phyloP scores from a whole-genome alignment of 2,888 invertebrate species.

The Aleiodes leptofemur region DNA sequence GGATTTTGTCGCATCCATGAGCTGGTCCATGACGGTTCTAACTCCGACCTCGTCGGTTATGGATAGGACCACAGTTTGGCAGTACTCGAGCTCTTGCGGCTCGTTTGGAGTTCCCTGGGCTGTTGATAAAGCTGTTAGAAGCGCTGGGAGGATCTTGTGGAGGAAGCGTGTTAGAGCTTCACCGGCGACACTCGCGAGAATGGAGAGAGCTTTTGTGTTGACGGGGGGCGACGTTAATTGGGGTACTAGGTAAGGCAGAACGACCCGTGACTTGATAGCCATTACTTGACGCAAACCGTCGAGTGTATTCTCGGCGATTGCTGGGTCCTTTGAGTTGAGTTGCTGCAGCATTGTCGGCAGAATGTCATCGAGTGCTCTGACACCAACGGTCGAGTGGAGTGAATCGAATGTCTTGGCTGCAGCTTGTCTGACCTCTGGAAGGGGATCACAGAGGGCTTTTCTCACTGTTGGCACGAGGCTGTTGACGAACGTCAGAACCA shows the following conservation, averaged over 20 bases:
- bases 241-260: slow-evolving; percentile 96
- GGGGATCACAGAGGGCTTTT: slow-evolving; percentile 93
- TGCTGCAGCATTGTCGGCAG: slow-evolving; percentile 92
- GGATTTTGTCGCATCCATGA: slow-evolving; percentile 86
- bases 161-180: slow-evolving; percentile 94
- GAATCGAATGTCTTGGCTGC: slow-evolving; percentile 98
- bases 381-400: slow-evolving; percentile 94
- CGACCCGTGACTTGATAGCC: slow-evolving; percentile 96
- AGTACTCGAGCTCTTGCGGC: slow-evolving; percentile 89
- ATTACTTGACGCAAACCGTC: slow-evolving; percentile 98
- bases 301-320: slow-evolving; percentile 90
- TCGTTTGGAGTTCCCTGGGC: slow-evolving; percentile 83
- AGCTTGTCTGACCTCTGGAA: slow-evolving; percentile 94
- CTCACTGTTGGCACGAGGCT: slow-evolving; percentile 95
- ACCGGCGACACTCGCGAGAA: slow-evolving; percentile 95
- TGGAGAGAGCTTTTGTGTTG: slow-evolving; percentile 95
- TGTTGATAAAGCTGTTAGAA: slow-evolving; percentile 85
- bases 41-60: slow-evolving; percentile 93
- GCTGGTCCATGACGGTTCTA: slow-evolving; percentile 89
- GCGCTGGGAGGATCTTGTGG: slow-evolving; percentile 93
- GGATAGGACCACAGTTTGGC: slow-evolving; percentile 94
- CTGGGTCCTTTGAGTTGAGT: slow-evolving; percentile 86
- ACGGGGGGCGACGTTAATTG: slow-evolving; percentile 92
- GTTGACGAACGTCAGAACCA: slow-evolving; percentile 93
- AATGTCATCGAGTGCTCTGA: slow-evolving; percentile 96